These are phyloP conservation scores for Adelognathus sp. DNA, from an alignment of 2,888 invertebrate species.

Conservation along the genomic window DNA sequence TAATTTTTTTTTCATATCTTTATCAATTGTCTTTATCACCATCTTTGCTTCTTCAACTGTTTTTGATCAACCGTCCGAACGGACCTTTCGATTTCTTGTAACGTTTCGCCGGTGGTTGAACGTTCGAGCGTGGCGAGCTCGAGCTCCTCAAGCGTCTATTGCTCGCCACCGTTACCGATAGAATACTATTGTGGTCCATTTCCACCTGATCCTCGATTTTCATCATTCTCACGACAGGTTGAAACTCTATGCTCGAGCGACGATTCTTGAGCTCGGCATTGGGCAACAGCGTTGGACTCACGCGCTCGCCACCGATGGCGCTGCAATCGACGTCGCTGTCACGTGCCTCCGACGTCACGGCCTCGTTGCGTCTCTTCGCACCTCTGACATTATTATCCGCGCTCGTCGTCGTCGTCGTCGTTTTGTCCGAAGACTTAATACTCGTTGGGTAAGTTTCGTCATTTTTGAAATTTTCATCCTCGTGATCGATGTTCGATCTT, in stretches of 20 bases:
- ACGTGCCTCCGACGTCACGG: conserved; percentile 64
- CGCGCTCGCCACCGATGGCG: conserved; percentile 68
- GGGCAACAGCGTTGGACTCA: conserved; percentile 68
- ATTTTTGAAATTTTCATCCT: conserved; percentile 71
- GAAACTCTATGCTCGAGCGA: conserved; percentile 82
- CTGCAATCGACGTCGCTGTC: conserved; percentile 69
- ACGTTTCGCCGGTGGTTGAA: conserved; percentile 73
- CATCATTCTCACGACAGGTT: conserved; percentile 87
- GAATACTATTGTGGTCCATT: conserved; percentile 76
- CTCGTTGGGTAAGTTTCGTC: conserved; percentile 37
- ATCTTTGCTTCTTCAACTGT: conserved; percentile 74
- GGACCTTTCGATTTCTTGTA: conserved; percentile 72
- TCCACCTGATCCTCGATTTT: conserved; percentile 83
- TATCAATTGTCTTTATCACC: conserved; percentile 20
- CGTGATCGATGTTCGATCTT: conserved; percentile 64
- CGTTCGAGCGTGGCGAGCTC: conserved; percentile 72
- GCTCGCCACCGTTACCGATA: conserved; percentile 77
- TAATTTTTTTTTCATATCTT: conserved; percentile 7
- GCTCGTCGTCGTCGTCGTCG: too few relatives aligned
- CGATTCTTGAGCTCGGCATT: conserved; percentile 74
- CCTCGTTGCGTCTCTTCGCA: conserved; percentile 50
- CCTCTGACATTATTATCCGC: conserved; percentile 44
- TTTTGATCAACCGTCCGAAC: conserved; percentile 76
- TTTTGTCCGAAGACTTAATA: conserved; percentile 11
- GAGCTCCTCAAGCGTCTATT: conserved; percentile 79